Percentiles rank a stretch among this genome's conserved stretches.
phyloP scores from a whole-genome alignment of 2,797 vertebrate genomes.

The Ciconia nigra region DNA sequence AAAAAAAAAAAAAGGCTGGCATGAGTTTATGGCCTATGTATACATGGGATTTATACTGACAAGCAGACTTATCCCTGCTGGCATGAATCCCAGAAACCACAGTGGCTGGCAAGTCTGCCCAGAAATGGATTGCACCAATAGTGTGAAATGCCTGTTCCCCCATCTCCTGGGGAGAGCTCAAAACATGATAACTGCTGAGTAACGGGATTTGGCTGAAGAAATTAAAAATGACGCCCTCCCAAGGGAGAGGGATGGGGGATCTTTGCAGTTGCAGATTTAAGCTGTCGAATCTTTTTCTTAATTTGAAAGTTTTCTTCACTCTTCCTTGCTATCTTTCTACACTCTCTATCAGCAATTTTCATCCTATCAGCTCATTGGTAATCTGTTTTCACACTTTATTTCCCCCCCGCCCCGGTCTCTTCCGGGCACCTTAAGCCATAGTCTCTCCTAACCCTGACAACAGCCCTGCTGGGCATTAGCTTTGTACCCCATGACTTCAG shows the following conservation, averaged over 20 bases:
- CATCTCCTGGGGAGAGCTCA: conserved; percentile 18
- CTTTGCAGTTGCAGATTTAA: background rate
- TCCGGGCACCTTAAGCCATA: background rate
- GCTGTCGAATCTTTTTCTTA: background rate
- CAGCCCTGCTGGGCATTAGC: background rate
- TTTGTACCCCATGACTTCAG: background rate
- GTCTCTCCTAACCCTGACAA: background rate
- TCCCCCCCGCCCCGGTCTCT: no score
- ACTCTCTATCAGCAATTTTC: background rate
- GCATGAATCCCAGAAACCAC: conserved; percentile 37
- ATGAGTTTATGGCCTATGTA: background rate
- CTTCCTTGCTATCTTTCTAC: background rate
- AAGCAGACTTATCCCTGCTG: conserved; percentile 44
- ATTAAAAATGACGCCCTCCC: background rate
- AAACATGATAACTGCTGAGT: conserved; percentile 56
- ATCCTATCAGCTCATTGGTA: background rate
- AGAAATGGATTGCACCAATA: conserved; percentile 38
- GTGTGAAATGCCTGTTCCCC: conserved; percentile 25
- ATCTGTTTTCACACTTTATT: background rate
- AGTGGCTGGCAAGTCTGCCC: conserved; percentile 51
- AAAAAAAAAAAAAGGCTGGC: background rate
- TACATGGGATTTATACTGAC: conserved; percentile 48
- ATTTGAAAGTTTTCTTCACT: conserved; percentile 3
- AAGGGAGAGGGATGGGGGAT: background rate
- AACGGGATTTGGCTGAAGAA: conserved; percentile 35